Percentiles rank a stretch among this genome's conserved stretches.
Evolutionary conservation across 1,140 invertebrate species (phyloP).

Genomic region (Drosophila mojavensis): DNA sequence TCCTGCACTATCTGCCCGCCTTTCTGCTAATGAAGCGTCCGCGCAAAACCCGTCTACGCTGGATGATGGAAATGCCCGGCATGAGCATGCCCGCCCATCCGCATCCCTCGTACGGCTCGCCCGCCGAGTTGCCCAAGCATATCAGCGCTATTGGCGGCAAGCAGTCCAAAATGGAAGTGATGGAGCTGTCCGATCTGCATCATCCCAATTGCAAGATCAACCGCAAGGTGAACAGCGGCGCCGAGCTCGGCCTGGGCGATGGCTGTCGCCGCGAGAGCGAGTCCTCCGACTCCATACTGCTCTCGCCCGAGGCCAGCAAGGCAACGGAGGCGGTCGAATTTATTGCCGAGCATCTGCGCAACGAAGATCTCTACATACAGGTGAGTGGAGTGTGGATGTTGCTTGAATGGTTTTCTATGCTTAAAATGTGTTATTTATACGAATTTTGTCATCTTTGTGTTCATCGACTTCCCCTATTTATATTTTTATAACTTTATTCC

Average conservation of each 20-base stretch:
- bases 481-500: too few species aligned
- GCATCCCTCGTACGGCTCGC: slow-evolving; percentile 89
- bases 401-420: too few species aligned
- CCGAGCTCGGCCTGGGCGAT: slow-evolving; percentile 87
- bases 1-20: slow-evolving; percentile 95
- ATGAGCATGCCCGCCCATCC: slow-evolving; percentile 93
- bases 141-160: slow-evolving; percentile 87
- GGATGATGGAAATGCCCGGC: slow-evolving; percentile 98
- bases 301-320: slow-evolving; percentile 96
- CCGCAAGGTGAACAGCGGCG: slow-evolving; percentile 90
- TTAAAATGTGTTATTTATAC: too few species aligned
- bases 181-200: slow-evolving; percentile 97
- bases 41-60: slow-evolving; percentile 94
- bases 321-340: slow-evolving; percentile 99
- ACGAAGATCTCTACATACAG: slow-evolving; percentile 98
- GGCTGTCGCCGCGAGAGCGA: slow-evolving; percentile 92
- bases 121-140: slow-evolving; percentile 92
- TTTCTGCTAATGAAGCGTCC: slow-evolving; percentile 95
- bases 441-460: too few species aligned
- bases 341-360: slow-evolving; percentile 98
- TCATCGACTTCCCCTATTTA: too few species aligned
- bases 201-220: slow-evolving; percentile 98
- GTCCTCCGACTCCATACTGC: slow-evolving; percentile 93
- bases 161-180: slow-evolving; percentile 94
- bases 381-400: slow-evolving; percentile 84